These are phyloP conservation scores for Syritta pipiens DNA, from an alignment of 2,888 invertebrate species.

Conservation along the genomic window DNA sequence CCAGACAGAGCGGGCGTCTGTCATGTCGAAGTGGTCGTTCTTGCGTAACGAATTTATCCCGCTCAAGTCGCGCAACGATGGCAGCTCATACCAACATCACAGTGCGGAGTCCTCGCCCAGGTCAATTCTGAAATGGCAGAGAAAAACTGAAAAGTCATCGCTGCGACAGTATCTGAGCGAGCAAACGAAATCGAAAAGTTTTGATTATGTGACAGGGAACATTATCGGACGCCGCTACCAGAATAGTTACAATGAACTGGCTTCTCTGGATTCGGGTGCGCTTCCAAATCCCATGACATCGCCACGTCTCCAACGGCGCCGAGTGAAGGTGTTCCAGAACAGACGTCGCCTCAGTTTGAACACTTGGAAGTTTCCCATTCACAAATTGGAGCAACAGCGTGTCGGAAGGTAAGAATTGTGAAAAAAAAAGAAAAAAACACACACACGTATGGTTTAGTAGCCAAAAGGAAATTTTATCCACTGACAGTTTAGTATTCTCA, in stretches of 20 bases:
- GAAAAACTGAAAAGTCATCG: slow-evolving; percentile 41
- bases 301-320: slow-evolving; percentile 30
- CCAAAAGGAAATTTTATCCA: too few relatives aligned
- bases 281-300: slow-evolving; percentile 21
- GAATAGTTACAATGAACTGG: slow-evolving; percentile 62
- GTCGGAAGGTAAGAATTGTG: slow-evolving; percentile 22
- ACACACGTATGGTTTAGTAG: too few relatives aligned
- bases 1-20: too few relatives aligned
- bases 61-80: slow-evolving; percentile 11
- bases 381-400: slow-evolving; percentile 12
- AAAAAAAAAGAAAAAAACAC: too few relatives aligned
- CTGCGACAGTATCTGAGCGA: slow-evolving; percentile 39
- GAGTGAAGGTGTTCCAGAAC: slow-evolving; percentile 48
- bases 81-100: slow-evolving; percentile 16
- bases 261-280: slow-evolving; percentile 8
- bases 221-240: slow-evolving; percentile 70
- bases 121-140: slow-evolving; percentile 46
- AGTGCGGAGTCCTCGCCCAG: slow-evolving; percentile 46
- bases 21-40: slow-evolving; percentile 72
- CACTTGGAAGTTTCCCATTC: slow-evolving; percentile 27
- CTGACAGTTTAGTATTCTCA: too few relatives aligned
- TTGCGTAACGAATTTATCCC: slow-evolving; percentile 70
- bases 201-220: slow-evolving; percentile 60
- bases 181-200: slow-evolving; percentile 56
- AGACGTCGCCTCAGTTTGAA: slow-evolving; percentile 43